Base-by-base conservation (phyloP, 2,888 invertebrate species). In the Pachycephus smyrnensis region DNA sequence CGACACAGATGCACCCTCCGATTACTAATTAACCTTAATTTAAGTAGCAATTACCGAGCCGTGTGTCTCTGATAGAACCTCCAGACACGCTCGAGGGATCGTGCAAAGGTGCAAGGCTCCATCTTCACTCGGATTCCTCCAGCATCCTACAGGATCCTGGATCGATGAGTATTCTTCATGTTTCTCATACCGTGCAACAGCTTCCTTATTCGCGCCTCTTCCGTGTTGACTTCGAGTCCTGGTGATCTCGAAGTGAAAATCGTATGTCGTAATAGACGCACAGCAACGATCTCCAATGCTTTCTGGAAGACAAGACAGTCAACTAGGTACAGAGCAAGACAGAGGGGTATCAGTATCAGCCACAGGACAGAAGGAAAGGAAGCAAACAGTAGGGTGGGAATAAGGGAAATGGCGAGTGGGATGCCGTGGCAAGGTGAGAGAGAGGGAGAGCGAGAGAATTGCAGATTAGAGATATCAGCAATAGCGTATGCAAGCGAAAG, bases 401-500 rank as follows among this genome's bases (percentile, higher is more conserved):
- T 33, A 23, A 30, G 74, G 74, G 33, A 33, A 30, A 30, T 30
- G 74, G 37, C 31, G 74, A 73, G 74, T 73, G 40, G 40, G 23
- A 55, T 55, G 15, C 40, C 75, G 80, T 73, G 69, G 75, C 73
- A 75, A 80, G 76, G 81, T 12, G 75, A 68, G 32, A 68, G 71
- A 36, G 40, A 68, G 68, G 35, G 71, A 69, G 71, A 74, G 77
- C 76, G 76, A 77, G 30, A 73, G 40, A 69, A 31, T 23, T 23
- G 73, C 71, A 76, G 83, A 83, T 82, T 79, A 77, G 79, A 81
- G 81, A 83, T 82, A 80, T 75, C 80, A 74, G 82, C 81, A 81
- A 81, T 79, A 82, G 82, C 81, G 83, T 85, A 86, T 84, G 86
- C 84, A 82, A 86, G 86, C 84, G 81, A 85, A 86, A 84, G 85